Evolutionary conservation across 1,140 invertebrate species (phyloP), one percentile per base, ranked within the genome.

Genomic region (Nilaparvata lugens): DNA sequence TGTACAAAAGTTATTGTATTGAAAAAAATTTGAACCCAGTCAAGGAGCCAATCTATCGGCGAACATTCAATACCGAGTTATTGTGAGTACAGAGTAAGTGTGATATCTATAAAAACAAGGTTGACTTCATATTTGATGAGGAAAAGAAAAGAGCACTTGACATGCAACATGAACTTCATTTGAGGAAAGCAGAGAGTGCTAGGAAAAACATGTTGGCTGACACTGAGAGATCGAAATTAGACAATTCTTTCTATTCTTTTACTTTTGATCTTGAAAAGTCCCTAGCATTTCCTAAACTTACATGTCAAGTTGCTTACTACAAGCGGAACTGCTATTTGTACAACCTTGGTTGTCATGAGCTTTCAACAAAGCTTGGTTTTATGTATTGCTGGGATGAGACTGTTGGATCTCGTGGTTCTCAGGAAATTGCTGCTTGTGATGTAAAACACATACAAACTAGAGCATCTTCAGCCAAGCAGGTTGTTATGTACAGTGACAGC

Each of bases 1-100:
- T 77, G 68, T 77, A 77, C 68, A 67, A 66, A 48, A 70, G 55
- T 56, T 67, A 75, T 23, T 28, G 28, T 9, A 28, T 28, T 4
- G 28, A 28, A 28, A 28, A n/a, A n/a, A n/a, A n/a, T n/a, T n/a
- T n/a, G n/a, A n/a, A n/a, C n/a, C n/a, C n/a, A n/a, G n/a, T n/a
- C n/a, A n/a, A n/a, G n/a, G n/a, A n/a, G n/a, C n/a, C n/a, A n/a
- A n/a, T n/a, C n/a, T n/a, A n/a, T n/a, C n/a, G n/a, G n/a, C n/a
- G n/a, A n/a, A n/a, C n/a, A n/a, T n/a, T n/a, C n/a, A n/a, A n/a
- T n/a, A n/a, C n/a, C n/a, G n/a, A n/a, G n/a, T n/a, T n/a, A n/a
- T n/a, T n/a, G n/a, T n/a, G n/a, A n/a, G n/a, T n/a, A n/a, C n/a
- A n/a, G n/a, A n/a, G n/a, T n/a, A n/a, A n/a, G n/a, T n/a, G n/a